Percentiles rank a stretch among this genome's conserved stretches.
Conservation (phyloP, 2,113 vertebrate species). For the Eurypyga helias region DNA sequence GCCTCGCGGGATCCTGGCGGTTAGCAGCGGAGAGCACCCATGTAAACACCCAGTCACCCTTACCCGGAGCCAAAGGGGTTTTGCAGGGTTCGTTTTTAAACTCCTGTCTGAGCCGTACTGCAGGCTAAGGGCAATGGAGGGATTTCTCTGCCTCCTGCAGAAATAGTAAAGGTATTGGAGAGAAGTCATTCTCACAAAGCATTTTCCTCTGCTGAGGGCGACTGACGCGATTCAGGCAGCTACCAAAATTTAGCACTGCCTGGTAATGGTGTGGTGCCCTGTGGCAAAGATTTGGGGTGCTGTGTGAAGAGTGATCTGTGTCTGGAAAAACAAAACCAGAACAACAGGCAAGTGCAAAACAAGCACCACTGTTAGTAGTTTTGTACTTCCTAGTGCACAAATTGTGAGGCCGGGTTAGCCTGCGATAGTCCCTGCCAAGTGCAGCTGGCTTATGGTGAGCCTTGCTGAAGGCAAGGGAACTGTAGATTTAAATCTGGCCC, state of each 20-base stretch:
- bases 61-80: neutral
- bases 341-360: neutral
- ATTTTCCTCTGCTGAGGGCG: neutral
- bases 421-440: neutral
- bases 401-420: neutral
- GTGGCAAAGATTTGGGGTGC: neutral
- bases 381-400: neutral
- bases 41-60: neutral
- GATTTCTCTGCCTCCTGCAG: neutral
- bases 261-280: rapidly evolving
- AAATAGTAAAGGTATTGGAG: neutral
- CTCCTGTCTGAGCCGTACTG: neutral
- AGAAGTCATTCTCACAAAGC: neutral
- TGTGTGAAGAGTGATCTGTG: neutral
- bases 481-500: neutral
- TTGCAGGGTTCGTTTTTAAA: neutral
- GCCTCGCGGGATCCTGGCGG: neutral
- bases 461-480: neutral
- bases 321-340: neutral
- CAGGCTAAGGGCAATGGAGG: neutral
- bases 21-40: neutral
- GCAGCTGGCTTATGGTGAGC: neutral
- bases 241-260: neutral
- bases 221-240: too few species aligned
- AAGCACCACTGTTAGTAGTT: neutral